Evolutionary conservation across 2,797 vertebrate species (phyloP).

Genomic region (Odontamblyopus lacepedii): DNA sequence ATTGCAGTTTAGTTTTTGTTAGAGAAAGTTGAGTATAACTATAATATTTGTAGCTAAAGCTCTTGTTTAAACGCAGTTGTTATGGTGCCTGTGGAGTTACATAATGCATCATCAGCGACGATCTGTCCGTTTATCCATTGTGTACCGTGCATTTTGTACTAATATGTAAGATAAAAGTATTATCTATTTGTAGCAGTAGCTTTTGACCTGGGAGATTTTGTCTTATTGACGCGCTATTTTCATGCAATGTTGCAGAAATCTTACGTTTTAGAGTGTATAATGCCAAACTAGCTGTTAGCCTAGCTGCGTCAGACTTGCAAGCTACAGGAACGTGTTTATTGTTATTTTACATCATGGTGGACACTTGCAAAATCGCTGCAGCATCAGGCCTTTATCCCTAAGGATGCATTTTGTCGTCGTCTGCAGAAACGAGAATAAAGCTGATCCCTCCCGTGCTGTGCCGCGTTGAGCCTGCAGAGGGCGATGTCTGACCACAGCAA

Average conservation of each 20-base stretch:
- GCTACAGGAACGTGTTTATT: background rate
- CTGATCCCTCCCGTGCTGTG: conserved; percentile 58
- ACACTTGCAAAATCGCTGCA: background rate
- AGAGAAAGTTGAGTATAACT: conserved; percentile 3
- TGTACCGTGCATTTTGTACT: conserved; percentile 6
- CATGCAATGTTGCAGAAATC: background rate
- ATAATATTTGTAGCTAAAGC: conserved; percentile 6
- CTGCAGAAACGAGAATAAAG: conserved; percentile 50
- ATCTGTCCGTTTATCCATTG: conserved; percentile 37
- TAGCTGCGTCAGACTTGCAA: background rate
- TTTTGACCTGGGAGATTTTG: background rate
- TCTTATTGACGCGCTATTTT: too few relatives aligned
- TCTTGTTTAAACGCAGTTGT: conserved; percentile 38
- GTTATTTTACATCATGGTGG: background rate
- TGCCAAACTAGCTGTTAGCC: background rate
- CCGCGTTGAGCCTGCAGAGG: conserved; percentile 62
- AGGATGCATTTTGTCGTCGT: conserved; percentile 56
- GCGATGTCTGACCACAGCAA: conserved; percentile 85
- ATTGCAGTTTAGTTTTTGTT: conserved; percentile 15
- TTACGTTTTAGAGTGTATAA: background rate
- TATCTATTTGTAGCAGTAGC: background rate
- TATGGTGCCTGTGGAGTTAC: conserved; percentile 58
- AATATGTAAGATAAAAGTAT: background rate
- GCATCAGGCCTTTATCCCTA: conserved; percentile 16
- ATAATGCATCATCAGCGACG: conserved; percentile 55